phyloP scores from a whole-genome alignment of 2,888 invertebrate genomes.

The Scaptomyza flava region DNA sequence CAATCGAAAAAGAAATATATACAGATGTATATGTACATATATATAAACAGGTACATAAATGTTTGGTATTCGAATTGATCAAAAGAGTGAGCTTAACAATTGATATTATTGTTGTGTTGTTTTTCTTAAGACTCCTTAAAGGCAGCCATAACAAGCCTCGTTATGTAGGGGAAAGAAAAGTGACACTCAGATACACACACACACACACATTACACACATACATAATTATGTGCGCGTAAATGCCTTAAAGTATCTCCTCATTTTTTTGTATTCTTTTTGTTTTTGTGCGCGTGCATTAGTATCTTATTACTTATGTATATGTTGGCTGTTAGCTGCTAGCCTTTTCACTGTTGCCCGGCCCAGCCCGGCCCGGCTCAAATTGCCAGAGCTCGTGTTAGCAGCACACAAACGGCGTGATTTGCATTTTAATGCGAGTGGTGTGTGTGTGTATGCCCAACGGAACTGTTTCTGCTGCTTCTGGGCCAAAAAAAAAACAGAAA shows the following conservation, averaged over 20 bases:
- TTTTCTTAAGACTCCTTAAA: neutral
- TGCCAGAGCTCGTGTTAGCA: slow-evolving; percentile 60
- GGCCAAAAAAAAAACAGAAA: too few relatives aligned
- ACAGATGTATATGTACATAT: too few relatives aligned
- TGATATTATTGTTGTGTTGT: slow-evolving; percentile 15
- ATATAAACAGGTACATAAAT: neutral
- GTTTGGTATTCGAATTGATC: slow-evolving; percentile 1
- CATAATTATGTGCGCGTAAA: slow-evolving; percentile 53
- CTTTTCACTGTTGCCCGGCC: slow-evolving; percentile 1
- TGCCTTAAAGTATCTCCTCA: slow-evolving; percentile 45
- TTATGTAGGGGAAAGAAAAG: too few relatives aligned
- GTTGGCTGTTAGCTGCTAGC: slow-evolving; percentile 17
- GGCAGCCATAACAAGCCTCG: too few relatives aligned
- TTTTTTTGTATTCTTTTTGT: slow-evolving; percentile 35
- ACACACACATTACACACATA: slow-evolving; percentile 16
- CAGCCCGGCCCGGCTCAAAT: slow-evolving; percentile 42
- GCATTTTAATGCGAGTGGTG: slow-evolving; percentile 66
- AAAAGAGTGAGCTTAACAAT: slow-evolving; percentile 14
- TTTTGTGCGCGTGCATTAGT: slow-evolving; percentile 52
- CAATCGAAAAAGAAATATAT: neutral
- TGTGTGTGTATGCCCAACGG: slow-evolving; percentile 38
- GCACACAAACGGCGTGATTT: slow-evolving; percentile 66
- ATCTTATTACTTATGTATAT: slow-evolving; percentile 55
- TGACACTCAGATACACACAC: too few relatives aligned
- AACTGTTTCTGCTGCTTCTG: slow-evolving; percentile 37